Evolutionary conservation across 2,113 vertebrate genomes (phyloP).

Genomic region (Zapus hudsonius): DNA sequence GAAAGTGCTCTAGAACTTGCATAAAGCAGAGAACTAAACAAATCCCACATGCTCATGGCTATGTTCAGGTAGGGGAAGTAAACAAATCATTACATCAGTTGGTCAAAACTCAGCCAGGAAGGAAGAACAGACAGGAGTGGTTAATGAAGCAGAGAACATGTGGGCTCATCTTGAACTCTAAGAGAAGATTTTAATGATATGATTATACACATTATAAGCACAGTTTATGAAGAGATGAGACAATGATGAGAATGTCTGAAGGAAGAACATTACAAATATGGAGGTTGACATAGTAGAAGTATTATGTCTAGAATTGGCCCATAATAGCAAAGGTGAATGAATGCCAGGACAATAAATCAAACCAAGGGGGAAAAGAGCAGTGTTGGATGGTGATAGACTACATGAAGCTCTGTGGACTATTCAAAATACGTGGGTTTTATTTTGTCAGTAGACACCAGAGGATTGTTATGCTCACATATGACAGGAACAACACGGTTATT

Average conservation of each 20-base stretch:
- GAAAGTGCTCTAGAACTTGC: neutral
- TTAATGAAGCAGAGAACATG: neutral
- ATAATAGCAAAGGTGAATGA: neutral
- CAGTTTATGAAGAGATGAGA: neutral
- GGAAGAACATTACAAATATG: neutral
- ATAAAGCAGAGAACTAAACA: neutral
- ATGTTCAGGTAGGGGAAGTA: neutral
- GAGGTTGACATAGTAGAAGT: neutral
- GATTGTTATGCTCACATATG: neutral
- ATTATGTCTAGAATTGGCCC: neutral
- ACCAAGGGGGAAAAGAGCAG: neutral
- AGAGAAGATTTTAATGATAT: neutral
- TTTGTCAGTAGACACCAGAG: neutral
- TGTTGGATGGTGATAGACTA: neutral
- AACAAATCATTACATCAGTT: neutral
- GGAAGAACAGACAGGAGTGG: fast-evolving
- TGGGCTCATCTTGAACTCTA: neutral
- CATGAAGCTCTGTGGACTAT: neutral
- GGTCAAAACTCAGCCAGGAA: neutral
- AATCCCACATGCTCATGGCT: neutral
- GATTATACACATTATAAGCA: neutral
- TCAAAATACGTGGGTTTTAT: neutral
- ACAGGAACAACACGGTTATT: neutral
- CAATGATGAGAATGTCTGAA: neutral
- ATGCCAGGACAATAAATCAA: fast-evolving